Evolutionary conservation across 2,888 invertebrate genomes (phyloP), one percentile per base, ranked within the genome.

Genomic region (Diadromus collaris): DNA sequence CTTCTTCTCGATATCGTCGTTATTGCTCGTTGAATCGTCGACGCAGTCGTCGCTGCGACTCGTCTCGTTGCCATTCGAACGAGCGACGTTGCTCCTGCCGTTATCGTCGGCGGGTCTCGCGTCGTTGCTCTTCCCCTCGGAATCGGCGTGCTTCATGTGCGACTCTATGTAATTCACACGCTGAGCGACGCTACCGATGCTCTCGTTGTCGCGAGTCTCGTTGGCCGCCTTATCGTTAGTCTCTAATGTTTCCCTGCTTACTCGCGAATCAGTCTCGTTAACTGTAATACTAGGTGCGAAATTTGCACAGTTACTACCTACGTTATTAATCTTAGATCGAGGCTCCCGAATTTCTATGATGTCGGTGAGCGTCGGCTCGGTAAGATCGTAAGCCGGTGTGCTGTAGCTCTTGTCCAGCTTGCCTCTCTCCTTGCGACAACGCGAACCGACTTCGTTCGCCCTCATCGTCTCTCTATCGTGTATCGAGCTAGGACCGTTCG

Each of bases 391-490:
- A 0, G 96, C 95, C 2, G 96, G 96, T n/a, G 96, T 95, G 83
- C 96, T 96, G 89, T 95, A 94, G 85, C 95, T 95, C 91, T 96
- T 96, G 91, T 96, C 96, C 67, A 96, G 91, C 81, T 93, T 93
- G 1, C 94, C 95, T 38, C 93, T 89, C 60, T 90, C 90, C 73
- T 89, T 89, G 44, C 85, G 82, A 29, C 46, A 63, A 41, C 76
- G 69, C 9, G 46, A 48, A 16, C 24, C 67, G 67, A 60, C 34
- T 10, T 81, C 72, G 61, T 19, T 41, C 9, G 60, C 41, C 32
- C 65, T 34, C 67, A 24, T 72, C 41, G 29, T 60, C 21, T 74
- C 81, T 41, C 63, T 67, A 48, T 74, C 48, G 51, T 61, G 13
- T 32, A 38, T 60, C 65, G 61, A 63, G 65, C 24, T 63, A 60